Base-by-base conservation (phyloP, 2,888 invertebrate genomes). In the Yponomeuta cagnagella region DNA sequence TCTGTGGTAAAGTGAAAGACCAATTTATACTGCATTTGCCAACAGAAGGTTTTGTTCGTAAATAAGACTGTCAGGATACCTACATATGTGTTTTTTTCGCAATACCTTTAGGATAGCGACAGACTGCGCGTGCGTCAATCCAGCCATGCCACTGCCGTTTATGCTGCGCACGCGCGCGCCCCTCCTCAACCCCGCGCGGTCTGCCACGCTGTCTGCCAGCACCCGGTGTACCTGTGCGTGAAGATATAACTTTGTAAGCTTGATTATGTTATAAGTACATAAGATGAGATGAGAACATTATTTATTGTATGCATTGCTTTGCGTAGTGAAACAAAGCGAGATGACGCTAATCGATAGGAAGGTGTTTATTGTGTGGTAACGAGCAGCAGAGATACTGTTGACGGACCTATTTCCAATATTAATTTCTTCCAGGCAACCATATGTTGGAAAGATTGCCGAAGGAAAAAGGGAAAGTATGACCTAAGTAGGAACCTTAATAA, bases 151-250 rank as follows among this genome's bases (percentile, higher is more conserved):
- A 82, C 94, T 94, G 66, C 97, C 97, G 84, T 98, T 98, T 76
- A 98, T 97, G 77, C 97, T 97, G 76, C 97, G 90, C 74, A 98
- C 95, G 84, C 97, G 95, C 81, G 97, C 97, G 23, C 98, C 98
- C 80, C 96, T 95, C 84, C 96, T 96, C 69, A 98, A 93, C 8
- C 98, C 98, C 81, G 98, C 97, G 79, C 95, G 95, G 78, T 97
- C 96, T 65, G 98, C 98, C 70, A 97, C 95, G 78, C 97, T 97
- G 76, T 97, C 97, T 72, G 94, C 94, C 77, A 97, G 91, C 70
- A 98, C 96, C 86, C 97, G 96, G 86, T 98, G 97, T 75, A 98
- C 95, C 97, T 97, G 82, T 43, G 84, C 71, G 23, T 58, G 15
- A 64, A 70, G 12, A n/a, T 43, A 43, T 37, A 37, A 37, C 43